Evolutionary conservation across 2,888 invertebrate species (phyloP).

Genomic region (Diaprepes abbreviatus): DNA sequence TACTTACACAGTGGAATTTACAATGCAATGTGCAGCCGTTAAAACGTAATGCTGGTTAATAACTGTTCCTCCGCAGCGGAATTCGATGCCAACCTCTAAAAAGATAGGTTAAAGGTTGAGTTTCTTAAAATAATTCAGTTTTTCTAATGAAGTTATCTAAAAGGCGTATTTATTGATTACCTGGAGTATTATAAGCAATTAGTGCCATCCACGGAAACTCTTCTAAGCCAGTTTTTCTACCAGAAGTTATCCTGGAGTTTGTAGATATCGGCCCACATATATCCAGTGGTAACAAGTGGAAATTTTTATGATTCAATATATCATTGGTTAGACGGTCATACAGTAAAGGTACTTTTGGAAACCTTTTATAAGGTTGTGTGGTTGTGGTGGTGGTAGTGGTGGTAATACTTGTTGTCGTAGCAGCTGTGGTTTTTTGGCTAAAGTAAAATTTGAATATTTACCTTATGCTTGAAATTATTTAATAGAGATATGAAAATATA

Average conservation of each 20-base stretch:
- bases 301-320: constrained; percentile 61
- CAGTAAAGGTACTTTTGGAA: neutral
- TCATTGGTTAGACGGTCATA: neutral
- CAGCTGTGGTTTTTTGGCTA: neutral
- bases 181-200: constrained; percentile 70
- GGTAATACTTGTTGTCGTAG: constrained; percentile 27
- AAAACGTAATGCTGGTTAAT: constrained; percentile 69
- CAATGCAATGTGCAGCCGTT: constrained; percentile 74
- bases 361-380: constrained; percentile 11
- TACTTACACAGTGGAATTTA: constrained; percentile 58
- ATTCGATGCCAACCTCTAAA: constrained; percentile 60
- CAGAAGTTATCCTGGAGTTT: constrained; percentile 72
- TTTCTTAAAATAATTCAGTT: too few species aligned
- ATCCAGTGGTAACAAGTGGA: constrained; percentile 63
- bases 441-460: too few species aligned
- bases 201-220: constrained; percentile 86
- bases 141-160: neutral
- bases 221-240: constrained; percentile 72
- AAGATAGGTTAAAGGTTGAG: too few species aligned
- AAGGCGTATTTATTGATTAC: neutral
- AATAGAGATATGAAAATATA: too few species aligned
- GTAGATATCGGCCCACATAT: constrained; percentile 73
- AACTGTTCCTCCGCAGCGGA: constrained; percentile 69
- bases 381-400: constrained; percentile 32
- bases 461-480: too few species aligned